Base-by-base conservation (phyloP, 2,113 vertebrate species). In the Neodontobutis hainanensis region DNA sequence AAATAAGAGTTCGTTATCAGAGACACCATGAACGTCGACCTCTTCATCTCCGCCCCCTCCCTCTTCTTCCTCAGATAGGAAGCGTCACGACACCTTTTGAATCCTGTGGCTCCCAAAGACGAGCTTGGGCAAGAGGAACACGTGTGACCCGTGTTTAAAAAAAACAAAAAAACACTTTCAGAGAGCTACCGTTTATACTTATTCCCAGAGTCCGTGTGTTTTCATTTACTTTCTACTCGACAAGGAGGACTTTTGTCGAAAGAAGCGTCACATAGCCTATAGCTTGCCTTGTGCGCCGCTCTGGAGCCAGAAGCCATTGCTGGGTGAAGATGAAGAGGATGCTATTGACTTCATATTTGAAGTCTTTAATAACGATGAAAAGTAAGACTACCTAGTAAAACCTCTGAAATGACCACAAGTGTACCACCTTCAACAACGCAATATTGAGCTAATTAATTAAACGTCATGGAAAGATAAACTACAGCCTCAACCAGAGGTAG, bases 41-140 rank as follows among this genome's bases (percentile, higher is more conserved):
- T 85, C 72, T 71, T 64, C 80, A 65, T 81, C 81, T 6, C 35
- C 38, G 19, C 7, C 68, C n/a, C 40, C 50, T 40, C 38, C 80
- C 40, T 48, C 67, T 11, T 77, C 71, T 36, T 70, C 68, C 36
- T 68, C 65, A 42, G 14, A 34, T 63, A 70, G 46, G 64, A 65
- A 61, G 76, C 85, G 88, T 90, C 88, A 91, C 87, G 87, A 90
- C 90, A 87, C 81, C 83, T 81, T 74, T 72, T 61, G 46, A 80
- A 65, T 81, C 68, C 67, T 8, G 73, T 62, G 73, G 52, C 61
- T 60, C 46, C 12, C 51, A 47, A 49, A 68, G 77, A 66, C 74
- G 49, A 68, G 61, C 52, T 66, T 50, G 34, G 40, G 58, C 12
- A 12, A 19, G 43, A 50, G 6, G 5, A 43, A 73, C 85, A 85